Conservation (phyloP, 37 sponge, comb jelly and placozoan genomes). For the Lycopodina hypogea region DNA sequence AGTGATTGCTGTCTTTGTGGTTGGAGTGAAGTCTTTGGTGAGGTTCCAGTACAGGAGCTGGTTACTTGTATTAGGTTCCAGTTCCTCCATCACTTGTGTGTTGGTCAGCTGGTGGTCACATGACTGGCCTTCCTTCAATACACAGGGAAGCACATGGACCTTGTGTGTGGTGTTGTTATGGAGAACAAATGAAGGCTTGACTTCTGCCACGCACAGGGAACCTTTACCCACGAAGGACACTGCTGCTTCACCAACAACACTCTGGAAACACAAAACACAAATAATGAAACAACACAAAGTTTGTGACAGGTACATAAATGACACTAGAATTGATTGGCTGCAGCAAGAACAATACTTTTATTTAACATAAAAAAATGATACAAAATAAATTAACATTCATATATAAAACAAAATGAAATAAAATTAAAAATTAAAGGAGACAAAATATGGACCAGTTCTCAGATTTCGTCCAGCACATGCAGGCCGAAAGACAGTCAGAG, state of each 20-base stretch:
- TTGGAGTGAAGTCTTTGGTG: not conserved
- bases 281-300: not conserved
- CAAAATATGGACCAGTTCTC: no score
- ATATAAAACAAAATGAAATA: no score
- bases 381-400: no score
- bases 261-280: not conserved
- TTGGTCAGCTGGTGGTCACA: not conserved
- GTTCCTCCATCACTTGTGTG: not conserved
- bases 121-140: not conserved
- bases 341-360: no score
- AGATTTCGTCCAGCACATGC: no score
- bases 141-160: not conserved
- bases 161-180: constrained; percentile 23
- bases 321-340: no score
- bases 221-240: constrained; percentile 4
- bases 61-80: constrained; percentile 3
- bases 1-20: constrained; percentile 5
- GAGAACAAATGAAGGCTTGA: constrained; percentile 32
- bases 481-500: no score
- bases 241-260: constrained; percentile 7
- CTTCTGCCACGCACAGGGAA: not conserved
- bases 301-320: no score
- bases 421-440: no score
- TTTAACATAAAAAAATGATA: no score
- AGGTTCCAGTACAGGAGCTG: constrained; percentile 44